Evolutionary conservation across 1,140 invertebrate species (phyloP), one percentile per base, ranked within the genome.

Genomic region (Leptonema lineaticorne): DNA sequence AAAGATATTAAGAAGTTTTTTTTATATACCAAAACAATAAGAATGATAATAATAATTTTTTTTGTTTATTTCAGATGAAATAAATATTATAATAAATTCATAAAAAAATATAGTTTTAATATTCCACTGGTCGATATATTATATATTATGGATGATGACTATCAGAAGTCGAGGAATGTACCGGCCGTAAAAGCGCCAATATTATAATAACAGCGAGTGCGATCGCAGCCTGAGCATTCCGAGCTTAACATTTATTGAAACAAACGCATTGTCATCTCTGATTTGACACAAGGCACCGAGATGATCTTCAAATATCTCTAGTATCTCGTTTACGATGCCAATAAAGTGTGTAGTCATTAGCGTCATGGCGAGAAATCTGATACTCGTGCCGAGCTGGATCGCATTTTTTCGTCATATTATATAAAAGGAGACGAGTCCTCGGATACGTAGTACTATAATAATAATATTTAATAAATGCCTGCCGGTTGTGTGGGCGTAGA

Each of bases 311-410:
- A 64, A 64, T 64, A 53, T 53, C n/a, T n/a, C 50, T 53, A 37
- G 62, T 64, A 64, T 41, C 62, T 45, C 62, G 20, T 64, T 64
- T 64, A 64, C 33, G 24, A 33, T 50, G 62, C 14, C 62, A 29
- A 64, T 64, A 64, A 64, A 64, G 62, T 64, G 27, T 28, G 45
- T 33, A 27, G 37, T 64, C 62, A 64, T 64, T 64, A 64, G 62
- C 45, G 62, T 64, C 62, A 50, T 22, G 41, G 62, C 22, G 27
- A 29, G 62, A 64, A 64, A 64, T 64, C 45, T 64, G 62, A 64
- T 64, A 64, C 29, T 50, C 62, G 26, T 41, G 24, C 57, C 50
- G 59, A 27, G 33, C n/a, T n/a, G 59, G 30, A 62, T 62, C 59
- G 30, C 28, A 59, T 59, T 59, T 59, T 48, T 53, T 53, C 50